phyloP scores from a whole-genome alignment of 2,888 invertebrate species.

The Saturnia japonica region DNA sequence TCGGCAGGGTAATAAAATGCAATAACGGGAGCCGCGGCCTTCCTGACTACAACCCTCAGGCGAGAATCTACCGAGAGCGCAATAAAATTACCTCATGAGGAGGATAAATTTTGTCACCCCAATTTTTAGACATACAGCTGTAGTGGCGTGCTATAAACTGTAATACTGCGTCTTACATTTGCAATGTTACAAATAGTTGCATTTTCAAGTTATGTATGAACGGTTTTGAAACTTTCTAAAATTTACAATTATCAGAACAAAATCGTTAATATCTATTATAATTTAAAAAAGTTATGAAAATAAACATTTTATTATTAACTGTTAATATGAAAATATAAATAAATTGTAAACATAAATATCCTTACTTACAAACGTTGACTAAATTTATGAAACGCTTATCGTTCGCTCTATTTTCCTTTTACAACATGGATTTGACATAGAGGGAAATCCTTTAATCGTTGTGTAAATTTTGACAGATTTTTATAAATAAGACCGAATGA shows the following conservation, averaged over 20 bases:
- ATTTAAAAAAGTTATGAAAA: background rate
- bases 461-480: too few relatives aligned
- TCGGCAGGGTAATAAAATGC: conserved; percentile 69
- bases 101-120: conserved; percentile 67
- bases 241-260: background rate
- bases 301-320: too few relatives aligned
- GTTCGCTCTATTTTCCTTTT: too few relatives aligned
- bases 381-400: too few relatives aligned
- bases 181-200: background rate
- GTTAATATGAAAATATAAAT: too few relatives aligned
- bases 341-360: too few relatives aligned
- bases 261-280: background rate
- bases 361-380: too few relatives aligned
- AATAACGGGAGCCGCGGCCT: conserved; percentile 67
- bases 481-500: too few relatives aligned
- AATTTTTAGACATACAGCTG: conserved; percentile 48
- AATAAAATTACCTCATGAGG: conserved; percentile 74
- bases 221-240: background rate
- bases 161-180: background rate
- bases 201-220: background rate
- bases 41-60: conserved; percentile 52
- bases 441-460: too few relatives aligned
- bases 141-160: conserved; percentile 21
- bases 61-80: conserved; percentile 62
- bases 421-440: too few relatives aligned